Conservation (phyloP, 2,888 invertebrate species). For the Spialia ferax region DNA sequence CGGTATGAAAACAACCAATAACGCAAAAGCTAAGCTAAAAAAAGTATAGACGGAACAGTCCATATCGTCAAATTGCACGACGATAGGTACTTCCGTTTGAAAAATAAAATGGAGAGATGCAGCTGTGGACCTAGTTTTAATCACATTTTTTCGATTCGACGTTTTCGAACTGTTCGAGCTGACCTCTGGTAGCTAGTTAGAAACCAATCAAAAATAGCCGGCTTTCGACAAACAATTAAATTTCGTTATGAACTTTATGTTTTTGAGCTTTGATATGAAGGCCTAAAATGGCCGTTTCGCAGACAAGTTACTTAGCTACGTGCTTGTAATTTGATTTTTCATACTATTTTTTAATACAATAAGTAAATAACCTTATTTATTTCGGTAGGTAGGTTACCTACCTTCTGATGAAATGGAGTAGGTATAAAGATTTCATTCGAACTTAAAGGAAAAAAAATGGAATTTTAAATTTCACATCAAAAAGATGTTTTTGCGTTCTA, state of each 20-base stretch:
- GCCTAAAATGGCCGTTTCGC: too few species aligned
- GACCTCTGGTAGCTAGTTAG: neutral
- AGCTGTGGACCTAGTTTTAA: conserved; percentile 5
- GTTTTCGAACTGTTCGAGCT: neutral
- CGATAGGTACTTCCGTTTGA: neutral
- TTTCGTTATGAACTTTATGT: neutral
- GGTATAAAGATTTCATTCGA: too few species aligned
- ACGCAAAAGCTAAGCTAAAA: neutral
- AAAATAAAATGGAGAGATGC: neutral
- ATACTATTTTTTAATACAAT: too few species aligned
- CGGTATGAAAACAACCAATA: neutral
- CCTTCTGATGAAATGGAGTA: too few species aligned
- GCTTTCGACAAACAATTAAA: neutral
- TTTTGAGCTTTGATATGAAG: neutral
- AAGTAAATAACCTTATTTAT: too few species aligned
- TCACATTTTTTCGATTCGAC: neutral
- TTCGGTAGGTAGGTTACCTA: too few species aligned
- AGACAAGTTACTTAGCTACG: too few species aligned
- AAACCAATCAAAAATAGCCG: neutral
- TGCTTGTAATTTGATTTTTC: too few species aligned
- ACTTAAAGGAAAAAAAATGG: too few species aligned
- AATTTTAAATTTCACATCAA: too few species aligned
- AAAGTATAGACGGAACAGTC: neutral
- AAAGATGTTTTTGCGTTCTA: too few species aligned
- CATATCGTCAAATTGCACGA: neutral